Base-by-base conservation (phyloP, 2,113 vertebrate species). In the Sorex fumeus region DNA sequence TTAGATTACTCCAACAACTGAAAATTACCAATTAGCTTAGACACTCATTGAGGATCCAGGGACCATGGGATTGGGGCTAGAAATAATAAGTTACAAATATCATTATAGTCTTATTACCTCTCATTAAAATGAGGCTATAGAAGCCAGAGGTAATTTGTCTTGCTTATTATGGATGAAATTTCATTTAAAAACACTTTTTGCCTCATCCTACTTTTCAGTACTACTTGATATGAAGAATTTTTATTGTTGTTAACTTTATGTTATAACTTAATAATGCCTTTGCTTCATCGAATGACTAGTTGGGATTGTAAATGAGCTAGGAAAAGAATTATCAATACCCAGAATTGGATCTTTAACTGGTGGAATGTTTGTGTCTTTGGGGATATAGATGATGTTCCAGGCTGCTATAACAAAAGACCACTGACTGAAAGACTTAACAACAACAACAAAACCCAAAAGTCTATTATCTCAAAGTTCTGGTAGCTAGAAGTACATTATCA, bases 161-260 rank as follows among this genome's bases (percentile, higher is more conserved):
- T 36, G 13, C 53, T 50, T 62, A 28, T 25, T 84, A 18, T 50
- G 36, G 21, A 60, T 36, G 32, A 75, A 74, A 86, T 79, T 87
- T 4, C 71, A 87, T 90, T 71, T 84, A 87, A 72, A 81, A 27
- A 78, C 60, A n/a, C 75, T 81, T 40, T 79, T 53, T 43, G 21
- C 36, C 47, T 36, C 32, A 10, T 36, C 18, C 4, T 40, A 6
- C 45, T 75, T 94, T 89, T 53, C 57, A 53, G 1, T 69, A 87
- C 84, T 70, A 80, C 32, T 86, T 75, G 32, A 4, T 84, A 76
- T 43, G 75, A 62, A 87, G 60, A 66, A 21, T 64, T 79, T 89
- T 90, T 27, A 53, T 75, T 27, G 43, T 60, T 47, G 27, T 81
- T 87, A 77, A 60, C 32, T 89, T 86, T 86, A 71, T 21, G 78